Evolutionary conservation across 2,888 invertebrate species (phyloP).

Genomic region (Diogma glabrata): DNA sequence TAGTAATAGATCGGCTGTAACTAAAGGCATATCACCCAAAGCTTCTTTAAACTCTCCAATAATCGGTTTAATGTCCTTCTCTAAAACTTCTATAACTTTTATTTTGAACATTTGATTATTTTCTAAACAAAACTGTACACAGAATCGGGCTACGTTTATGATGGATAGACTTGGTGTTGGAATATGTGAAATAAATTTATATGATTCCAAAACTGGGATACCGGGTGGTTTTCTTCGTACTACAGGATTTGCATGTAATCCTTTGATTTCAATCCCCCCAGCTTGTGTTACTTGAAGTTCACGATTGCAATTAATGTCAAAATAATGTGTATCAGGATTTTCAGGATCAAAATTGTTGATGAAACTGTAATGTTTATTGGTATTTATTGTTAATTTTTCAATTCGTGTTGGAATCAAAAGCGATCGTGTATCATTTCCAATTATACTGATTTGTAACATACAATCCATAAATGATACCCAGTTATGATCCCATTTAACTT

Average conservation of each 20-base stretch:
- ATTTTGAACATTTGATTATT: conserved; percentile 52
- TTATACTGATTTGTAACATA: conserved; percentile 70
- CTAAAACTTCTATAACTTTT: conserved; percentile 45
- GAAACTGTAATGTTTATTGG: conserved; percentile 44
- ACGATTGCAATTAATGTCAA: conserved; percentile 20
- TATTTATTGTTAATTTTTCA: conserved; percentile 57
- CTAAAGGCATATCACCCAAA: conserved; percentile 54
- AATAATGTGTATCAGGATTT: conserved; percentile 14
- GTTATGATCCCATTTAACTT: conserved; percentile 58
- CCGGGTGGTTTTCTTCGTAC: conserved; percentile 54
- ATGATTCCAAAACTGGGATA: conserved; percentile 64
- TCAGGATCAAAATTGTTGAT: conserved; percentile 28
- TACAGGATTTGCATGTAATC: conserved; percentile 64
- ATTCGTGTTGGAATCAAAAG: conserved; percentile 67
- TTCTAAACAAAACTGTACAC: conserved; percentile 61
- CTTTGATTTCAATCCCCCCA: conserved; percentile 67
- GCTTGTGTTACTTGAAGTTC: conserved; percentile 38
- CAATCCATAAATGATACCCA: conserved; percentile 86
- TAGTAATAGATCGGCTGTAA: conserved; percentile 53
- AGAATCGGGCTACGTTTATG: conserved; percentile 44
- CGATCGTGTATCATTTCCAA: conserved; percentile 55
- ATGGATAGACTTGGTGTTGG: conserved; percentile 23
- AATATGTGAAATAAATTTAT: conserved; percentile 58
- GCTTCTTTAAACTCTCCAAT: conserved; percentile 45
- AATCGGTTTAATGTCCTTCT: conserved; percentile 38